phyloP scores from a whole-genome alignment of 2,797 vertebrate genomes.

The Pteronotus mesoamericanus region DNA sequence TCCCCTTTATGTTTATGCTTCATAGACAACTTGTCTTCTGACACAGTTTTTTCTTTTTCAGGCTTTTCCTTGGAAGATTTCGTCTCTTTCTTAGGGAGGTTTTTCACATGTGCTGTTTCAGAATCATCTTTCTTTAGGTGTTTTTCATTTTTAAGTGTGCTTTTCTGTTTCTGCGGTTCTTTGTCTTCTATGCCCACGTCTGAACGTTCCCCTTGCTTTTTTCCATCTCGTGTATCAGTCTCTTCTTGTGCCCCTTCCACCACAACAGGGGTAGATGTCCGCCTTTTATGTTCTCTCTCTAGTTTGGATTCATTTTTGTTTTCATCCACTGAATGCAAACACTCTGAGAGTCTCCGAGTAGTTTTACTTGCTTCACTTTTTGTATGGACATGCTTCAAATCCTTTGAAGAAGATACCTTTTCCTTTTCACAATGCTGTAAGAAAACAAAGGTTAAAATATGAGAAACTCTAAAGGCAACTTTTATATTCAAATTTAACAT shows the following conservation, averaged over 20 bases:
- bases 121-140: conserved; percentile 87
- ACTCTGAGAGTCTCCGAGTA: conserved; percentile 86
- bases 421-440: conserved; percentile 85
- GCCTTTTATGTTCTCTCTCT: conserved; percentile 85
- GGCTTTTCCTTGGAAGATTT: conserved; percentile 83
- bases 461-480: neutral
- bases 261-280: conserved; percentile 78
- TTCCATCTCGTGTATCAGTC: conserved; percentile 81
- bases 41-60: conserved; percentile 87
- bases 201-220: conserved; percentile 85
- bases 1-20: conserved; percentile 90
- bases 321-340: conserved; percentile 84
- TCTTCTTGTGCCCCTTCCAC: conserved; percentile 83
- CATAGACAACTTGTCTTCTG: conserved; percentile 85
- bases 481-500: conserved; percentile 6
- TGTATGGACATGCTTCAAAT: conserved; percentile 80
- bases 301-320: conserved; percentile 80
- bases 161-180: conserved; percentile 89
- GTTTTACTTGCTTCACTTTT: conserved; percentile 84
- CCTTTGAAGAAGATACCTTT: conserved; percentile 79
- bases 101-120: conserved; percentile 78
- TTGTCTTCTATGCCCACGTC: conserved; percentile 90
- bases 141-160: conserved; percentile 87
- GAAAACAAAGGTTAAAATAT: conserved; percentile 41
- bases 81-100: conserved; percentile 78